Conservation (phyloP, 1,140 invertebrate genomes). For the Chymomyza costata region DNA sequence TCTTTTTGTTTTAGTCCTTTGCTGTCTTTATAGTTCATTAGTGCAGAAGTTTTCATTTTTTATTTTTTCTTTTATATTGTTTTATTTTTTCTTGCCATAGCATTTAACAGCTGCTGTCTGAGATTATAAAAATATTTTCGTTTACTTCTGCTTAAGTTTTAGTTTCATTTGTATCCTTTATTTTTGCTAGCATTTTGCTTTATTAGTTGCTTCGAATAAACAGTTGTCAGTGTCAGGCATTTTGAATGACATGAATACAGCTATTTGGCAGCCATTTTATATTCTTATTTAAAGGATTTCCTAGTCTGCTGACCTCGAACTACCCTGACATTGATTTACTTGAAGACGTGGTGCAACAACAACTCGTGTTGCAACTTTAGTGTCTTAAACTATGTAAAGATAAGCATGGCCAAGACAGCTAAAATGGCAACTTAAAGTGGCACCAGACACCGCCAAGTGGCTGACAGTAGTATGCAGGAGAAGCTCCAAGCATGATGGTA, state of each 20-base stretch:
- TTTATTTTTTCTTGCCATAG: constrained; percentile 25
- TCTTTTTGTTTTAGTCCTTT: constrained; percentile 44
- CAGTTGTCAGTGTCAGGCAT: constrained; percentile 24
- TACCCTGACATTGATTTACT: constrained; percentile 37
- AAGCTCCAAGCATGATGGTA: background rate
- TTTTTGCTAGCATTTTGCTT: constrained; percentile 25
- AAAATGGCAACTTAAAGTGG: constrained; percentile 28
- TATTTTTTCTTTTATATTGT: constrained; percentile 3
- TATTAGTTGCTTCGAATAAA: too few species aligned
- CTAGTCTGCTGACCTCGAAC: constrained; percentile 1
- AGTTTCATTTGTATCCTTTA: constrained; percentile 26
- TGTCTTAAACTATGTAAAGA: constrained; percentile 66
- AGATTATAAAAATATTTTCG: constrained; percentile 68
- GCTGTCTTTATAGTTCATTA: constrained; percentile 61
- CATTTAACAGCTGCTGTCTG: constrained; percentile 46
- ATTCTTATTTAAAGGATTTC: too few species aligned
- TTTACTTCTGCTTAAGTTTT: constrained; percentile 47
- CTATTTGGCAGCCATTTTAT: background rate
- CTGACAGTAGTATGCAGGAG: constrained; percentile 37
- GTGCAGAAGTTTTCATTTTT: constrained; percentile 17
- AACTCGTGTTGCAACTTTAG: constrained; percentile 37
- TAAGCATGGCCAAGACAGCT: constrained; percentile 42
- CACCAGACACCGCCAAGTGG: too few species aligned
- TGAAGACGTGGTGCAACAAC: constrained; percentile 34
- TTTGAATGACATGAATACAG: constrained; percentile 30